Evolutionary conservation across 2,888 invertebrate genomes (phyloP).

Genomic region (Elysia crispata): DNA sequence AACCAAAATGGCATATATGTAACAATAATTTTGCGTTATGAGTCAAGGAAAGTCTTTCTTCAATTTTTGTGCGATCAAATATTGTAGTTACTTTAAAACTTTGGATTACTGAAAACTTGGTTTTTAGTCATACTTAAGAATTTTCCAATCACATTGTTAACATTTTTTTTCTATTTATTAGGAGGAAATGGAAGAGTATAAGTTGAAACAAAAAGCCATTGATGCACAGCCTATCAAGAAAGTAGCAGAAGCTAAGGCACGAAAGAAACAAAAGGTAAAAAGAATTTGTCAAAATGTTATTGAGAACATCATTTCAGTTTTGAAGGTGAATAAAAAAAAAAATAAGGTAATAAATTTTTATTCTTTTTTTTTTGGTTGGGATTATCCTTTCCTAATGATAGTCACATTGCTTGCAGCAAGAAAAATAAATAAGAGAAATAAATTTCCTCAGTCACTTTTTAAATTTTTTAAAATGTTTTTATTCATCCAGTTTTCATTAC

Average conservation of each 20-base stretch:
- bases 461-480: background rate
- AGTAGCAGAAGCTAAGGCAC: conserved; percentile 96
- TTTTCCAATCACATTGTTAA: too few relatives aligned
- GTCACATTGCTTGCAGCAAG: background rate
- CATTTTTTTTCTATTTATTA: conserved; percentile 72
- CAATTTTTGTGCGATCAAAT: too few relatives aligned
- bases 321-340: background rate
- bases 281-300: background rate
- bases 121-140: too few relatives aligned
- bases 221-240: conserved; percentile 98
- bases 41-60: too few relatives aligned
- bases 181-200: conserved; percentile 89
- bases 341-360: background rate
- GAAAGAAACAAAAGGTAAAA: conserved; percentile 94
- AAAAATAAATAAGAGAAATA: too few relatives aligned
- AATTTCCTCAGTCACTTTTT: background rate
- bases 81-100: too few relatives aligned
- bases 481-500: background rate
- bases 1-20: too few relatives aligned
- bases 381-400: background rate
- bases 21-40: too few relatives aligned
- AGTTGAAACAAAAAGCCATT: conserved; percentile 85
- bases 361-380: background rate
- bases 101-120: too few relatives aligned
- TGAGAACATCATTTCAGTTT: background rate